phyloP scores from a whole-genome alignment of 2,113 vertebrate genomes.

The Misgurnus anguillicaudatus region DNA sequence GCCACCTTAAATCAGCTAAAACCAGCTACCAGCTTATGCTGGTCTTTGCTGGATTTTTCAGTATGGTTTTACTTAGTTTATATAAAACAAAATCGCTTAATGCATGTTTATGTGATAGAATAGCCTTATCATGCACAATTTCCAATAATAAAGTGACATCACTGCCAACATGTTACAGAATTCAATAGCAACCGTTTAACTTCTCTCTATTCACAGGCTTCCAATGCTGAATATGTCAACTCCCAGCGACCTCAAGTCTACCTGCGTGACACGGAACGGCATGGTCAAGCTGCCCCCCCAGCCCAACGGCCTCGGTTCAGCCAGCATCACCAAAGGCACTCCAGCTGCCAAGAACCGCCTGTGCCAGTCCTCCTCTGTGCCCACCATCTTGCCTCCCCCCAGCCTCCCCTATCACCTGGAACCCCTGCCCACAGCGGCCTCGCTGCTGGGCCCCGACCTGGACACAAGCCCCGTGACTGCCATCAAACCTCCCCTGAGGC shows the following conservation, averaged over 20 bases:
- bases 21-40: no score
- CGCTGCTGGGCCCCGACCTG: constrained; percentile 76
- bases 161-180: constrained; percentile 6
- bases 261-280: constrained; percentile 94
- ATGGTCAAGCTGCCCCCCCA: constrained; percentile 94
- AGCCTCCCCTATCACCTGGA: constrained; percentile 84
- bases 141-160: background rate
- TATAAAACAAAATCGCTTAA: no score
- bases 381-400: constrained; percentile 82
- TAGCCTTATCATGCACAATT: background rate
- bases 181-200: background rate
- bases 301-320: constrained; percentile 91
- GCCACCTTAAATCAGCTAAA: no score
- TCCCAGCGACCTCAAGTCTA: constrained; percentile 89
- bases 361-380: constrained; percentile 93
- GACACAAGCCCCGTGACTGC: constrained; percentile 70
- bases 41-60: no score
- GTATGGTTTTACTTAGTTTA: no score
- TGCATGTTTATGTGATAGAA: no score
- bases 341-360: constrained; percentile 95
- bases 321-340: constrained; percentile 99
- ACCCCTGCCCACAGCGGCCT: constrained; percentile 78
- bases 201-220: constrained; percentile 61
- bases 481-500: constrained; percentile 75
- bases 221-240: constrained; percentile 81